Base-by-base conservation (phyloP, 1,140 invertebrate species). In the Coptotermes formosanus region DNA sequence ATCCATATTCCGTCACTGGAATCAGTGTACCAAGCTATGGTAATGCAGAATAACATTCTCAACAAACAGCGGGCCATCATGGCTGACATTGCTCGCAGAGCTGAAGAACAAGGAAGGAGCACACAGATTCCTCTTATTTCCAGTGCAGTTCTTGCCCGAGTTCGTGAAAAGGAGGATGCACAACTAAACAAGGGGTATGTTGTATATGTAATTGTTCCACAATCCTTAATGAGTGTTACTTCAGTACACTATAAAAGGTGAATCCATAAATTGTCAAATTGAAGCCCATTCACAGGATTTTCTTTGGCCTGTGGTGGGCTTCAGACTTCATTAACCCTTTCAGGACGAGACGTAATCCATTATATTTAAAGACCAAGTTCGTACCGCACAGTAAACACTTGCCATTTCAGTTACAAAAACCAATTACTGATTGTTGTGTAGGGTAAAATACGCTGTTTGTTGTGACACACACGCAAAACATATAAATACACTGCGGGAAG, bases 1-100 rank as follows among this genome's bases (percentile, higher is more conserved):
- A 90, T 92, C 89, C 91, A 91, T 88, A 93, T 94, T 87, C 93
- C 93, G 4, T 93, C 92, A 3, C 88, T 95, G 87, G 94, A 95
- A 89, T 92, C 93, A 45, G 93, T 95, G 9, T 95, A 95, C 89
- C 93, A 95, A 89, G 92, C 94, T 0, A 91, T 95, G 87, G 93
- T 94, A 19, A 92, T 92, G 55, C 93, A 95, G 69, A 93, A 93
- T 87, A 94, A 94, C 85, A 92, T 94, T 25, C 88, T 94, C 6
- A 91, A 92, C 30, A 91, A 93, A 83, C 93, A 94, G 86, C 88
- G 89, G 23, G 88, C 88, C 0, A 88, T 75, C 64, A 89, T 93
- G 3, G 91, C 91, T 83, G 90, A 90, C 82, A 44, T 83, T 83
- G 82, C 48, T n/a, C 43, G 16, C 43, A 44, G 32, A 43, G 82